Conservation (phyloP, 2,113 vertebrate species). For the Equus przewalskii region DNA sequence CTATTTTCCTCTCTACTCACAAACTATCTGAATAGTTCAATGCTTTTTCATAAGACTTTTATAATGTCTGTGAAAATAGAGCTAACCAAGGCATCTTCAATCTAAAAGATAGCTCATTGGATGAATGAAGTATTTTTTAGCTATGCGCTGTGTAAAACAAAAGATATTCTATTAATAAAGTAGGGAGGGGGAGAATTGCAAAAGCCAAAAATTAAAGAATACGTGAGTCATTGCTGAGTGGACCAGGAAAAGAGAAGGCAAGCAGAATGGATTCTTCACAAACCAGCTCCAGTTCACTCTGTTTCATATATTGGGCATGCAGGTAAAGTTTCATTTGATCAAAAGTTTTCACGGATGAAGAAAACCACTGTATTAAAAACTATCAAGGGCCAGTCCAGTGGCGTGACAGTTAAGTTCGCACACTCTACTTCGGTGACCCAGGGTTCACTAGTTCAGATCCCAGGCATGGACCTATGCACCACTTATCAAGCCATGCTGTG, state of each 20-base stretch:
- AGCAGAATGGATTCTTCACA: background rate
- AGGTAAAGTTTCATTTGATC: background rate
- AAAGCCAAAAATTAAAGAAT: background rate
- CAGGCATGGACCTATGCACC: no score
- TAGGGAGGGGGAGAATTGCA: background rate
- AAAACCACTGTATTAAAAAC: background rate
- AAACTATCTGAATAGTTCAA: background rate
- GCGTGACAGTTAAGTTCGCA: no score
- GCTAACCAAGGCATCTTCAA: background rate
- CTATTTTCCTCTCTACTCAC: background rate
- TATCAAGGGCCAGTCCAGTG: no score
- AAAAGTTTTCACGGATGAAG: background rate
- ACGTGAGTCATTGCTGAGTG: background rate
- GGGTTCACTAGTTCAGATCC: no score
- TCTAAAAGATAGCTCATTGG: background rate
- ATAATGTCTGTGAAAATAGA: background rate
- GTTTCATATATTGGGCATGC: background rate
- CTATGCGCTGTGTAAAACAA: background rate
- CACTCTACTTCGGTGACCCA: no score
- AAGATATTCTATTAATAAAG: background rate
- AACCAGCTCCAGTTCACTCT: background rate
- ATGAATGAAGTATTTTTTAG: background rate
- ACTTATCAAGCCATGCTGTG: no score
- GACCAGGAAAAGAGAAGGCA: background rate
- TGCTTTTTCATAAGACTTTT: background rate